Evolutionary conservation across 37 sponge, comb jelly and placozoan species (phyloP).

Genomic region (Oscarella lobularis): DNA sequence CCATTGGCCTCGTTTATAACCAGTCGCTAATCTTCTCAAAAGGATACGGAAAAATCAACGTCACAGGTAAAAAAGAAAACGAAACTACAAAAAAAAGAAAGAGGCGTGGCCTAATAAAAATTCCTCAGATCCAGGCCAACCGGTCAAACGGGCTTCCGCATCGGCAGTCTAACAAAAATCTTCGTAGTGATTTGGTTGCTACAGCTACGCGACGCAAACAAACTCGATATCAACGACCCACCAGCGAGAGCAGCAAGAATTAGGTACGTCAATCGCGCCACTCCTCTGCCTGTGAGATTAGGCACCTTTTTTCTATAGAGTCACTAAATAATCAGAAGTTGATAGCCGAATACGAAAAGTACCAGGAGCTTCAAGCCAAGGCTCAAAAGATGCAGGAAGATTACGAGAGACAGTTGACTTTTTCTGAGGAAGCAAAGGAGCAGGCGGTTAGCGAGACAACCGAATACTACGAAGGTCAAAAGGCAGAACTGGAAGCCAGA

Average conservation of each 20-base stretch:
- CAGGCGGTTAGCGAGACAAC: constrained; percentile 74
- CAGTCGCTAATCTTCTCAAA: constrained; percentile 31
- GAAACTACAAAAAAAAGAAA: no score
- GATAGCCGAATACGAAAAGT: constrained; percentile 97
- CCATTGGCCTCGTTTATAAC: constrained; percentile 41
- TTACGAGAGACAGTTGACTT: constrained; percentile 66
- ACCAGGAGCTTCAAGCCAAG: constrained; percentile 93
- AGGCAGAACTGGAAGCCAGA: constrained; percentile 55
- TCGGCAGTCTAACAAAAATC: constrained; percentile 55
- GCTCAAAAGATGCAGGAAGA: constrained; percentile 87
- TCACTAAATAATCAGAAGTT: constrained; percentile 80
- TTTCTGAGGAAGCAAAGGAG: constrained; percentile 61
- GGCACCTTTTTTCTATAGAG: no score
- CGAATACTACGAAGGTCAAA: constrained; percentile 63
- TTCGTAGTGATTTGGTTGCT: constrained; percentile 44
- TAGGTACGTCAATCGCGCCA: no score
- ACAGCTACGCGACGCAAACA: constrained; percentile 31
- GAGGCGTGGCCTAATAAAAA: neutral
- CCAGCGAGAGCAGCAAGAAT: no score
- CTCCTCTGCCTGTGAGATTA: no score
- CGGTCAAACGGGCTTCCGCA: constrained; percentile 40
- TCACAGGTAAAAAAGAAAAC: neutral
- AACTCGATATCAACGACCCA: constrained; percentile 24
- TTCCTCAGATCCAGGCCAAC: constrained; percentile 51
- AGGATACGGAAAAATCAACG: constrained; percentile 27